Percentiles rank a stretch among this genome's conserved stretches.
Conservation (phyloP, 2,888 invertebrate genomes). For the Eubasilissa splendida region DNA sequence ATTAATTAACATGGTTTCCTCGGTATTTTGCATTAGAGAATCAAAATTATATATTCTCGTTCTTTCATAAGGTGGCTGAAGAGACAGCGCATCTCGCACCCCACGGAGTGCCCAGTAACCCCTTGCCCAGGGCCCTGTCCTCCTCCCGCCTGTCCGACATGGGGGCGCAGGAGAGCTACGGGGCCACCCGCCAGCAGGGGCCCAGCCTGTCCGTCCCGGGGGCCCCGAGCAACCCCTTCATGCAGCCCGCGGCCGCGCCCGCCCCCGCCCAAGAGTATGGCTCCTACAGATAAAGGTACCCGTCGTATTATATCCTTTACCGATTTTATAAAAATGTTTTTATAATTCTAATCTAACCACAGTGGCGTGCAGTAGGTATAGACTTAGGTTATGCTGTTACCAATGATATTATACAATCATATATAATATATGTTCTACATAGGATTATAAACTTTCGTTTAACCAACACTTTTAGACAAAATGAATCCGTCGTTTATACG, state of each 20-base stretch:
- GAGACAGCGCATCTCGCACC: slow-evolving; percentile 92
- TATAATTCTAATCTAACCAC: too few relatives aligned
- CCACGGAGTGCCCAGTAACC: slow-evolving; percentile 95
- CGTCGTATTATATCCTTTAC: too few relatives aligned
- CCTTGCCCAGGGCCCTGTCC: slow-evolving; percentile 88
- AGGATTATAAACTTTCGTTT: too few relatives aligned
- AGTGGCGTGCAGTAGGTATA: too few relatives aligned
- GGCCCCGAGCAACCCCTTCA: slow-evolving; percentile 69
- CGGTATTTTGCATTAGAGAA: background rate
- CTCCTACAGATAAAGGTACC: slow-evolving; percentile 56
- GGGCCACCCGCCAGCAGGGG: slow-evolving; percentile 81
- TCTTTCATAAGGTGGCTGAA: slow-evolving; percentile 64
- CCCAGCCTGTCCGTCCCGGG: slow-evolving; percentile 79
- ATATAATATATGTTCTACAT: too few relatives aligned
- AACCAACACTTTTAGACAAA: too few relatives aligned
- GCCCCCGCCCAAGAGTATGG: slow-evolving; percentile 50
- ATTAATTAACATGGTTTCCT: background rate
- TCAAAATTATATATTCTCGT: background rate
- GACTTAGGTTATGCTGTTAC: too few relatives aligned
- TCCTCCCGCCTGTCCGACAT: slow-evolving; percentile 87
- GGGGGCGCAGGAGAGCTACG: slow-evolving; percentile 80
- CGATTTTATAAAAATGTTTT: too few relatives aligned
- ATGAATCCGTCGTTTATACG: too few relatives aligned
- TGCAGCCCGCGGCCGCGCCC: slow-evolving; percentile 54
- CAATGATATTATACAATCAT: too few relatives aligned